Conservation (phyloP, 2,888 invertebrate species). For the Chymomyza procnemis region DNA sequence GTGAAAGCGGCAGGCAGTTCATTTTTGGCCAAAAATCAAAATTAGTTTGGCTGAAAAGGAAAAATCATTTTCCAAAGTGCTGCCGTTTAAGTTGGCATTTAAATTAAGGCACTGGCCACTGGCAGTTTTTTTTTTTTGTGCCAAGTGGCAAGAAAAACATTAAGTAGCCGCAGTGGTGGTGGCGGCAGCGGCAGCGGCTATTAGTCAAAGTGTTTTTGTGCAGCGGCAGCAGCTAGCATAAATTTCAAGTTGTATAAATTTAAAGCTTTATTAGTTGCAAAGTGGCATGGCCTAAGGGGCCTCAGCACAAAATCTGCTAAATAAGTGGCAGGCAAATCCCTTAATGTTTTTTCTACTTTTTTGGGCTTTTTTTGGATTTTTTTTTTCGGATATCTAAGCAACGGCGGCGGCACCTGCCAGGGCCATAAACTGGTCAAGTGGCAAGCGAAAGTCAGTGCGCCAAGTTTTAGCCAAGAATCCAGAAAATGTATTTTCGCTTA, state of each 20-base stretch:
- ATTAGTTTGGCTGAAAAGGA: background rate
- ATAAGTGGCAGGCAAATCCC: constrained; percentile 34
- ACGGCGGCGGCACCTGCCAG: constrained; percentile 12
- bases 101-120: constrained; percentile 6
- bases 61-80: constrained; percentile 28
- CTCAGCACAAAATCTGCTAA: constrained; percentile 1
- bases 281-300: constrained; percentile 16
- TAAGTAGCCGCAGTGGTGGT: constrained; percentile 47
- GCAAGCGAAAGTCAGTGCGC: constrained; percentile 51
- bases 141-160: constrained; percentile 15
- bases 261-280: constrained; percentile 62
- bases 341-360: background rate
- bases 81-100: constrained; percentile 20
- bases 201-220: constrained; percentile 23
- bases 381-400: constrained; percentile 15
- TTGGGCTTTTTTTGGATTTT: constrained; percentile 15
- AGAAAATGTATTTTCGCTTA: constrained; percentile 33
- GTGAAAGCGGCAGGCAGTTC: constrained; percentile 56
- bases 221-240: constrained; percentile 29
- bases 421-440: constrained; percentile 1
- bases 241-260: constrained; percentile 34
- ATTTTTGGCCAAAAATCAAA: constrained; percentile 22
- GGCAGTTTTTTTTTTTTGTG: too few species aligned
- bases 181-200: too few species aligned
- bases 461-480: constrained; percentile 42